Evolutionary conservation across 2,888 invertebrate species (phyloP).

Genomic region (Acanthosepion pharaonis): DNA sequence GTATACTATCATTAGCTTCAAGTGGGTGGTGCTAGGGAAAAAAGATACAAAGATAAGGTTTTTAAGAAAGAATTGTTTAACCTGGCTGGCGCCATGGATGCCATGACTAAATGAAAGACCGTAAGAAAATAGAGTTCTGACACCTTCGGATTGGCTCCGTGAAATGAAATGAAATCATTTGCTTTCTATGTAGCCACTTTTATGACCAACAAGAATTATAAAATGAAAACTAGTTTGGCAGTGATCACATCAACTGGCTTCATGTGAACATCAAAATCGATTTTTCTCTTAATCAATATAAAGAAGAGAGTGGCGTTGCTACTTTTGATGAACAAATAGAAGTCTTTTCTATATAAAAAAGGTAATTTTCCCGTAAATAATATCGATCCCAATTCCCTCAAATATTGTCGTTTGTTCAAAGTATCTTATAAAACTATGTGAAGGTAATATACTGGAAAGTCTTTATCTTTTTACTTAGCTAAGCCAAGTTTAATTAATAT

Average conservation of each 20-base stretch:
- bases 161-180: neutral
- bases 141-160: neutral
- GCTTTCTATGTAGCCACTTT: neutral
- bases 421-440: neutral
- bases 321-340: neutral
- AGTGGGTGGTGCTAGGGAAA: neutral
- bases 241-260: neutral
- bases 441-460: no score
- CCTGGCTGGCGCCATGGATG: neutral
- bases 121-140: neutral
- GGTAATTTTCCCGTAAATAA: neutral
- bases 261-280: neutral
- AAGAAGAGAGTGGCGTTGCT: neutral
- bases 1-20: neutral
- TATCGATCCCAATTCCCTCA: neutral
- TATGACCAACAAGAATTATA: no score
- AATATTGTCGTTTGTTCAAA: neutral
- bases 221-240: neutral
- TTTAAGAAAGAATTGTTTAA: neutral
- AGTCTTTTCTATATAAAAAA: neutral
- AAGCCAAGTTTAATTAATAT: no score
- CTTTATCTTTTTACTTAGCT: no score
- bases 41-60: neutral
- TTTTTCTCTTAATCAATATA: neutral
- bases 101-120: neutral